phyloP scores from a whole-genome alignment of 1,140 invertebrate species.

The Eumaeus atala region DNA sequence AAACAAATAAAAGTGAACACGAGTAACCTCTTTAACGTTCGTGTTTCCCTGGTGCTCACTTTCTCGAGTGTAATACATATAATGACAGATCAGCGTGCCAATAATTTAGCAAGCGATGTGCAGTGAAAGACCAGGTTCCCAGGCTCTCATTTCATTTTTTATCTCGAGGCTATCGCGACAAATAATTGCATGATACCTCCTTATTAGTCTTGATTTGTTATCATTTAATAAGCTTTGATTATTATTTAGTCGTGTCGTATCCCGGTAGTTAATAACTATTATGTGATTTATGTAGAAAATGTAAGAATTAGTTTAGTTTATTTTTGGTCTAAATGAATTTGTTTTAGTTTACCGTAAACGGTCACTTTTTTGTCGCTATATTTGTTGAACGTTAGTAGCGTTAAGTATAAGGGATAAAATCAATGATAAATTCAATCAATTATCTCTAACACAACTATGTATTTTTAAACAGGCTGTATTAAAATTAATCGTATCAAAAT shows the following conservation, averaged over 20 bases:
- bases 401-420: too few species aligned
- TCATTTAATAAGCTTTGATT: constrained; percentile 14
- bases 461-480: too few species aligned
- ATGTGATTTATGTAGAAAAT: too few species aligned
- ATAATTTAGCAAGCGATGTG: constrained; percentile 1
- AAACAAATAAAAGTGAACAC: neutral
- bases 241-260: neutral
- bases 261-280: too few species aligned
- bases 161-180: constrained; percentile 19
- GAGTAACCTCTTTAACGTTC: constrained; percentile 1
- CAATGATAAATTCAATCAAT: too few species aligned
- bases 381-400: too few species aligned
- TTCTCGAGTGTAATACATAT: constrained; percentile 3
- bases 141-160: constrained; percentile 21
- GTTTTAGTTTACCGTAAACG: too few species aligned
- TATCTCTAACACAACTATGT: too few species aligned
- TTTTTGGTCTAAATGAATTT: too few species aligned
- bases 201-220: constrained; percentile 11
- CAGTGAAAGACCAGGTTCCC: constrained; percentile 21
- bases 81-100: constrained; percentile 1
- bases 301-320: too few species aligned
- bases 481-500: too few species aligned
- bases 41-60: constrained; percentile 1
- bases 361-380: too few species aligned
- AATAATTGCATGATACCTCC: constrained; percentile 4